Evolutionary conservation across 1,140 invertebrate genomes (phyloP), one percentile per base, ranked within the genome.

Genomic region (Frieseomelitta varia): DNA sequence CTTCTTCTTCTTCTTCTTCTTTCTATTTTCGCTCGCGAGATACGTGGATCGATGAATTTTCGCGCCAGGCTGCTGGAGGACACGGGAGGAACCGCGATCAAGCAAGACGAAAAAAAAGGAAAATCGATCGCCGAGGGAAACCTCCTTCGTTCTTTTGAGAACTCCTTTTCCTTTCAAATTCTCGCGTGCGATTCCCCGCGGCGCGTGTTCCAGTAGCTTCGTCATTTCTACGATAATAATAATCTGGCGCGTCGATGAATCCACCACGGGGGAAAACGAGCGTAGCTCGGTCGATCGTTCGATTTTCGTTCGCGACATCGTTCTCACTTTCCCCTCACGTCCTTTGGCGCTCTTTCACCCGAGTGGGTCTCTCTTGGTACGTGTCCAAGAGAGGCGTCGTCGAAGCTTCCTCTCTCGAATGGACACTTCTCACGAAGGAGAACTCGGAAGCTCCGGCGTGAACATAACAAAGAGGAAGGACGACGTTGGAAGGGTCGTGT

Each of bases 11-110:
- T 21, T 17, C 27, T 78, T 61, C 65, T 53, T 11, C 81, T 68
- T 56, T 76, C 81, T 27, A 39, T 69, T 77, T n/a, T 61, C 81
- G 19, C 21, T 82, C 74, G 27, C 74, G 53, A 47, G 55, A 58
- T 15, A 58, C 27, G 61, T 58, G 74, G 65, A 71, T 83, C 81
- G 65, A 61, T 19, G 65, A 34, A 69, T 78, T 83, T 39, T 17
- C 80, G 30, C 58, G 71, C 24, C 61, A 81, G 30, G 1, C 27
- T 51, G n/a, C n/a, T 24, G 34, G 30, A 68, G 21, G 24, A 78
- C 11, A 21, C 27, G 61, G 53, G 10, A 11, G 8, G 67, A 19
- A 72, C 39, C 15, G 6, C 34, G 12, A 24, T 30, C 24, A 2
- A 65, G 17, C 6, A 30, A 39, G n/a, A 17, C 1, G 39, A 65